Percentiles rank a stretch among this genome's conserved stretches.
Conservation (phyloP, 2,888 invertebrate genomes). For the Digitonthophagus gazella region DNA sequence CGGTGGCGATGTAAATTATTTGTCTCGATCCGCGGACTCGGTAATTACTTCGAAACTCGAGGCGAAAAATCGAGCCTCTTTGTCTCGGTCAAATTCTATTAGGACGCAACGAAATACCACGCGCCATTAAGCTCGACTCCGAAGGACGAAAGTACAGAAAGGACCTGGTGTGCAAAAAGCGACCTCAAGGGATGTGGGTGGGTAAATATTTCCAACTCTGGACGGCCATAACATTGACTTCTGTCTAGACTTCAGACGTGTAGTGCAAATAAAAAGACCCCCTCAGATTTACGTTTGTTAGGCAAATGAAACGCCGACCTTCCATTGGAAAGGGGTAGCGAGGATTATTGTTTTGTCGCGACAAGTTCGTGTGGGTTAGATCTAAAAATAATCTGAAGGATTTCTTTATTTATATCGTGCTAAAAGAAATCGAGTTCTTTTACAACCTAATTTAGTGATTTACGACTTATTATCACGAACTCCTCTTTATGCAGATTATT, state of each 20-base stretch:
- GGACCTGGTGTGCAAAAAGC: neutral
- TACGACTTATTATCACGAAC: neutral
- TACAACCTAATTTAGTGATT: neutral
- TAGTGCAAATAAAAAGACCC: neutral
- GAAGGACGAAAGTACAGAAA: neutral
- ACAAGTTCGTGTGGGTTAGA: neutral
- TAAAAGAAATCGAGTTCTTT: neutral
- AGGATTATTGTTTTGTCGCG: neutral
- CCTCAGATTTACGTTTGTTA: neutral
- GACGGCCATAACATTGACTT: constrained; percentile 5
- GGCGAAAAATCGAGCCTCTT: neutral
- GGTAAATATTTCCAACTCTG: constrained; percentile 6
- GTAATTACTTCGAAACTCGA: neutral
- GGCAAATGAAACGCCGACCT: neutral
- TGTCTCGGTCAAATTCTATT: neutral
- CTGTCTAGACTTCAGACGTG: constrained; percentile 14
- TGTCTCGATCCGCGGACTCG: neutral
- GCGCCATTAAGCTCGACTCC: neutral
- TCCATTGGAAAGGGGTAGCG: neutral
- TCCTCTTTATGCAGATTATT: neutral
- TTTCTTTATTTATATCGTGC: neutral
- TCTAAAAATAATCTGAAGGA: neutral
- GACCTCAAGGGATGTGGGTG: neutral
- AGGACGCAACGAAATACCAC: neutral
- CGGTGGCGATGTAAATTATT: neutral